These are phyloP conservation scores for Crematogaster levior DNA, from an alignment of 2,888 invertebrate genomes.

Conservation along the genomic window DNA sequence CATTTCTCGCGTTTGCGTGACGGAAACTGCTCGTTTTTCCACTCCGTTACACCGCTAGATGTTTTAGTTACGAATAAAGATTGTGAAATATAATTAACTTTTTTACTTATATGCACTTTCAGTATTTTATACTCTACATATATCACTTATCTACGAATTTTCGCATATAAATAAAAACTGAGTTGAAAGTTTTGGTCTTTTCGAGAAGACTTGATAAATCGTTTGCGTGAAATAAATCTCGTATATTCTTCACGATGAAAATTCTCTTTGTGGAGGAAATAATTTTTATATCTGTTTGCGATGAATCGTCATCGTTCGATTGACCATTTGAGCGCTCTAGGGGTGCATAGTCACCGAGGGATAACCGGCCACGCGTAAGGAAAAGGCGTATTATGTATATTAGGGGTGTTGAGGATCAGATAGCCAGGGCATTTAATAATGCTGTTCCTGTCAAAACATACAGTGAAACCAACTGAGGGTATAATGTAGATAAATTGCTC, in stretches of 20 bases:
- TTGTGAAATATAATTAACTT: neutral
- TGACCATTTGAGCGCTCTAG: slow-evolving; percentile 36
- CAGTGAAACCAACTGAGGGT: slow-evolving; percentile 84
- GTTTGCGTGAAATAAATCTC: neutral
- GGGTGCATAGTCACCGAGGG: slow-evolving; percentile 70
- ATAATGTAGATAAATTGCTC: slow-evolving; percentile 85
- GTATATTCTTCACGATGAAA: neutral
- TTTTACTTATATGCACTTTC: neutral
- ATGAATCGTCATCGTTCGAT: slow-evolving; percentile 44
- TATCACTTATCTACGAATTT: neutral
- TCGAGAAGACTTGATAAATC: neutral
- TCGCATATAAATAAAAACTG: neutral
- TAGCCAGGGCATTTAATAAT: slow-evolving; percentile 85
- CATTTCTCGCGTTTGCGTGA: slow-evolving; percentile 37
- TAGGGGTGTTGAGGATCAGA: slow-evolving; percentile 85
- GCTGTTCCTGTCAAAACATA: slow-evolving; percentile 86
- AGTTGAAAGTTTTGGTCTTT: neutral
- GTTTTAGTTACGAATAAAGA: slow-evolving; percentile 30
- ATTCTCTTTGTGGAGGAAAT: neutral
- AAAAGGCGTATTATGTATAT: slow-evolving; percentile 85
- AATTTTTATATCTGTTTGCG: slow-evolving; percentile 32
- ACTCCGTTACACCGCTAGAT: slow-evolving; percentile 60
- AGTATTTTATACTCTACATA: neutral
- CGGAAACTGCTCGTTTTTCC: slow-evolving; percentile 64
- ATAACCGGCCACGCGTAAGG: slow-evolving; percentile 79